Conservation (phyloP, 2,113 vertebrate genomes). For the Sylvia atricapilla region DNA sequence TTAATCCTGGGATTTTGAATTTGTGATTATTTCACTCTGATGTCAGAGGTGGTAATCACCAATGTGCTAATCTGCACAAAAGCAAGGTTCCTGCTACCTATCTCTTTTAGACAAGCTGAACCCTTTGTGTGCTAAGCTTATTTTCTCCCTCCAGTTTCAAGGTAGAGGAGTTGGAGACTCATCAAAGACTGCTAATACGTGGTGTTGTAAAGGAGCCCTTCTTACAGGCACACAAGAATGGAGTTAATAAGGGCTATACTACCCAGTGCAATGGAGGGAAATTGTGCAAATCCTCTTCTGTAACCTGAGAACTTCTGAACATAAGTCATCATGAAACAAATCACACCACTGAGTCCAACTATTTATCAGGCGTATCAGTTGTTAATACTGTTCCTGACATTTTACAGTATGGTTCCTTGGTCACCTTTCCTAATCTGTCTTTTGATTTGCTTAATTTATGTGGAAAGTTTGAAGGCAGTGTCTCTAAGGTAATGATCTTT, state of each 20-base stretch:
- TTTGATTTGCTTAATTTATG: not conserved
- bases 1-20: slow-evolving; percentile 18
- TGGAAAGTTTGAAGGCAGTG: not conserved
- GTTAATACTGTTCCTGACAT: not conserved
- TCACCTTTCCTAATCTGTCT: not conserved
- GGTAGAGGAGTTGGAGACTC: not conserved
- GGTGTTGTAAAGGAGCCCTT: not conserved
- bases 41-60: not conserved
- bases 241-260: not conserved
- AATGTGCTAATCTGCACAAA: not conserved
- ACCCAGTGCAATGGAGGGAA: not conserved
- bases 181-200: not conserved
- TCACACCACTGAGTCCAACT: not conserved
- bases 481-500: not conserved
- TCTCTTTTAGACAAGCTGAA: not conserved
- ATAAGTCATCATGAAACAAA: not conserved
- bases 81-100: not conserved
- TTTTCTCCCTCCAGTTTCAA: not conserved
- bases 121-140: not conserved
- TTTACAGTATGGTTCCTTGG: not conserved
- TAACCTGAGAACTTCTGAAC: not conserved
- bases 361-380: not conserved
- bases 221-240: not conserved
- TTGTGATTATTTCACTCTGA: slow-evolving; percentile 7
- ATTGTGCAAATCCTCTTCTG: not conserved